Evolutionary conservation across 2,113 vertebrate species (phyloP), one percentile per base, ranked within the genome.

Genomic region (Paramisgurnus dabryanus): DNA sequence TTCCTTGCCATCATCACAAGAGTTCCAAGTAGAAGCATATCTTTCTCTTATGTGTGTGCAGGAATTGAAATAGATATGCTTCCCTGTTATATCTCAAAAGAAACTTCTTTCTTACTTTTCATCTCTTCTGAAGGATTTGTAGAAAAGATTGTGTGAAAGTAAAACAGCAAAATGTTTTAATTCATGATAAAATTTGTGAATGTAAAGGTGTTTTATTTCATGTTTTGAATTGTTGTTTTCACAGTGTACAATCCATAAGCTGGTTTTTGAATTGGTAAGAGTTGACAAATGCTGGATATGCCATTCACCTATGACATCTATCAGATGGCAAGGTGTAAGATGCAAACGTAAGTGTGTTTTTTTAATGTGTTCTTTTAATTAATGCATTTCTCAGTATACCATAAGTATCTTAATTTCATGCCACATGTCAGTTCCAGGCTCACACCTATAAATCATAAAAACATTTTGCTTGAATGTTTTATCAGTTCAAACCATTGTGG

Each of bases 231-330:
- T 11, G 0, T 64, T 64, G 34, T 66, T 41, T 41, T 40, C 4
- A 17, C 63, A 66, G 15, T 66, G 39, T 66, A 41, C 13, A 41
- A n/a, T 66, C 15, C 64, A 66, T 41, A 66, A 66, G 39, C 64
- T 66, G 39, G 39, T 66, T 66, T 66, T 66, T 66, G 39, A 66
- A 66, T 9, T n/a, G 15, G 39, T 66, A 34, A 41, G 39, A 40
- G 17, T n/a, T 66, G 64, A 66, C 13, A 66, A 66, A 66, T 66
- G 64, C 39, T 9, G 64, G 39, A 66, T 66, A 66, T 66, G 15
- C 39, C 39, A 66, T 66, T 66, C 64, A n/a, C 64, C 64, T 66
- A 40, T 66, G 39, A n/a, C 64, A 66, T 66, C 64, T 66, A 9
- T 66, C 64, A 66, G 15, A 66, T 66, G 64, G 64, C 64, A 65